Base-by-base conservation (phyloP, 2,888 invertebrate genomes). In the Ypsolopha sequella region DNA sequence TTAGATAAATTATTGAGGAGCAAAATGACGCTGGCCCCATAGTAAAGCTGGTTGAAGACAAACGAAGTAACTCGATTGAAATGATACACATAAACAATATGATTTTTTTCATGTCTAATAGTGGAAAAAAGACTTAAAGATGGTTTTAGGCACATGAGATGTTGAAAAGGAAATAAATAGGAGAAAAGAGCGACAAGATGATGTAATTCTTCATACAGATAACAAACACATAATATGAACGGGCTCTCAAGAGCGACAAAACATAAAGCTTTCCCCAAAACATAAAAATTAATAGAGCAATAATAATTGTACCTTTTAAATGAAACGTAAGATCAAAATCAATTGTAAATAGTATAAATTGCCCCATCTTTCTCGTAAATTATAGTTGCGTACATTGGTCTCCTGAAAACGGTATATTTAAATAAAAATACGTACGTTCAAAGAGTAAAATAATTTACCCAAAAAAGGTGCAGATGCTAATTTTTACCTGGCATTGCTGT, bases 401-500 rank as follows among this genome's bases (percentile, higher is more conserved):
- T 24, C 34, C 51, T 51, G 51, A 51, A 51, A 51, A 49, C 11
- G 43, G 8, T n/a, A 39, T 39, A 39, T 1, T 9, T 3, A 39
- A n/a, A n/a, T 24, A 24, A 24, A 24, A 39, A 39, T 39, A 39
- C 11, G 39, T 39, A 39, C 11, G n/a, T 43, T n/a, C 44, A 8
- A 43, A 11, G 44, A 13, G 8, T 11, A 10, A n/a, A 6, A n/a
- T 34, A 48, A 36, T 9, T 13, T 36, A 48, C 48, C 36, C 35
- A 11, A 36, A 36, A 35, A 44, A 13, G 6, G 14, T 13, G 9
- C 4, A 44, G 14, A 48, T 35, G 13, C 10, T 48, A 8, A 36
- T 48, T 48, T 48, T 60, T 54, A 82, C 84, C 93, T 93, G 47
- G 92, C 90, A 65, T 92, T 92, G 69, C 92, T 92, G 65, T 92